Conservation (phyloP, 2,113 vertebrate genomes). For the Girardinichthys multiradiatus region DNA sequence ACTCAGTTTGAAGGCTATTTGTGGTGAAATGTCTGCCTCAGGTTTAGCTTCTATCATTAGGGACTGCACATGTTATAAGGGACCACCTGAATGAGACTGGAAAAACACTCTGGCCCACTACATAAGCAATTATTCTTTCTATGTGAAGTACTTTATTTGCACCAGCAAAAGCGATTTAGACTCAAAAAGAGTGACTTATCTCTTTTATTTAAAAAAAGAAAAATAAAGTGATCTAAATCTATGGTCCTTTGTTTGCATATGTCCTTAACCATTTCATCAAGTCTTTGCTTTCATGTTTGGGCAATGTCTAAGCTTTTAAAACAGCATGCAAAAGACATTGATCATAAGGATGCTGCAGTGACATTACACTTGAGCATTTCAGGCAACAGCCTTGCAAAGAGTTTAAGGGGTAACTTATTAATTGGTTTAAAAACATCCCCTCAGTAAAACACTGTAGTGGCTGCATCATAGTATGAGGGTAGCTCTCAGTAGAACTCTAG, state of each 20-base stretch:
- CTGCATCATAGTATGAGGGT: too few species aligned
- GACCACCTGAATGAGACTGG: neutral
- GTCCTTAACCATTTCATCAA: too few species aligned
- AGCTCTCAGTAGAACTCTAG: too few species aligned
- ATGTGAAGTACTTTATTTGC: neutral
- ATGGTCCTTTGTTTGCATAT: neutral
- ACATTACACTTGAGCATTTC: too few species aligned
- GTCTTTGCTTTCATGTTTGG: too few species aligned
- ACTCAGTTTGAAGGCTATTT: constrained; percentile 6
- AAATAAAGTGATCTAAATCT: neutral
- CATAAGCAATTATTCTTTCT: neutral
- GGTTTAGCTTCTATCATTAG: constrained; percentile 29
- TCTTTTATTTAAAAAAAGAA: neutral
- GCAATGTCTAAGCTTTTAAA: too few species aligned
- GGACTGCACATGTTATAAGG: constrained; percentile 3
- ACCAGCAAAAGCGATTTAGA: neutral
- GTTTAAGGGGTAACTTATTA: neutral
- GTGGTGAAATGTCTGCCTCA: constrained; percentile 20
- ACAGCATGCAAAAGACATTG: too few species aligned
- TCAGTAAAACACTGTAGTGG: too few species aligned
- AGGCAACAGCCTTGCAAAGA: too few species aligned
- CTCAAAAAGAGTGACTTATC: too few species aligned
- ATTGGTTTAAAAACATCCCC: neutral
- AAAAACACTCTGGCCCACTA: constrained; percentile 10
- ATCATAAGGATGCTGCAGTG: too few species aligned